phyloP scores from a whole-genome alignment of 2,888 invertebrate species.

The Pollenia amentaria region DNA sequence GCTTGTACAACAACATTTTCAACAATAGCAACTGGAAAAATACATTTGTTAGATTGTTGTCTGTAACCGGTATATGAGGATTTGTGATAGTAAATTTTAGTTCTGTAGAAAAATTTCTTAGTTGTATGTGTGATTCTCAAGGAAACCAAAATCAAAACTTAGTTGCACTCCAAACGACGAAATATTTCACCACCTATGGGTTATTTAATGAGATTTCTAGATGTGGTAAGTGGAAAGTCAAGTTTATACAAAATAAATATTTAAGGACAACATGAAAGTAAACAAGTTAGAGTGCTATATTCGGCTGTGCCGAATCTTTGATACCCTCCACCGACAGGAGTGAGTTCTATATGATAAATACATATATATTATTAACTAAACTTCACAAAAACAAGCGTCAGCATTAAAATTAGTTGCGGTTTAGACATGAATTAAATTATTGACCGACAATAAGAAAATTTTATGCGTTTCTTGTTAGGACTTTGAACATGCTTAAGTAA shows the following conservation, averaged over 20 bases:
- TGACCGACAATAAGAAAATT: too few species aligned
- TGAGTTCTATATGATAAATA: too few species aligned
- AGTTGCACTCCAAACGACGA: constrained; percentile 14
- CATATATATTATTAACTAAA: too few species aligned
- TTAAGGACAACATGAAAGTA: neutral
- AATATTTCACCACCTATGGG: constrained; percentile 31
- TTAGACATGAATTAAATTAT: too few species aligned
- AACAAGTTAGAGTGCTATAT: too few species aligned
- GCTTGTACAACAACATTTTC: neutral
- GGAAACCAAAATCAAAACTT: constrained; percentile 46
- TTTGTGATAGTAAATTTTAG: neutral
- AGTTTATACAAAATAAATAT: constrained; percentile 1
- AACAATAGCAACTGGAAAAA: neutral
- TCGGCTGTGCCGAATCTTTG: too few species aligned
- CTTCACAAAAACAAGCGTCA: too few species aligned
- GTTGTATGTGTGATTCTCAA: constrained; percentile 6
- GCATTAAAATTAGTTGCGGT: too few species aligned
- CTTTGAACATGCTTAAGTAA: too few species aligned
- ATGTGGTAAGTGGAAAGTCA: neutral
- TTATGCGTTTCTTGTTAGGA: too few species aligned
- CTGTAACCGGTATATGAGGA: neutral
- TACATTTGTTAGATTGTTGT: constrained; percentile 8
- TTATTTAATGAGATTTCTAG: constrained; percentile 42
- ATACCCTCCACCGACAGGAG: too few species aligned
- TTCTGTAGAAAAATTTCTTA: neutral